Conservation (phyloP, 2,113 vertebrate genomes). For the Larimichthys polyactis region DNA sequence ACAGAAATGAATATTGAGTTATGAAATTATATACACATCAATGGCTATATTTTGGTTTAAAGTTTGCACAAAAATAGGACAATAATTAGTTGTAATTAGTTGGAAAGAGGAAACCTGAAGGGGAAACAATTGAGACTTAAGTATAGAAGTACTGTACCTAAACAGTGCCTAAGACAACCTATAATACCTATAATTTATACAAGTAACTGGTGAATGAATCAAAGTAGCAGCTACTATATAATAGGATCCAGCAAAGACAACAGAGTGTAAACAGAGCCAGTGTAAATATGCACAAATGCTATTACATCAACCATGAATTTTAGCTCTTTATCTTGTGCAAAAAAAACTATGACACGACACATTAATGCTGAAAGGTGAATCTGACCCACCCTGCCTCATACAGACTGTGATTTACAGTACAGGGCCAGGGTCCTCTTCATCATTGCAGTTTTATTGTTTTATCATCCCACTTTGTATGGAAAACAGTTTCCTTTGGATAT, state of each 20-base stretch:
- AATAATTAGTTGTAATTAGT: neutral
- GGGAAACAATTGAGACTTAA: too few species aligned
- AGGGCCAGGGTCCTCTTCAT: neutral
- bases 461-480: neutral
- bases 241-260: neutral
- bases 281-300: slow-evolving; percentile 3
- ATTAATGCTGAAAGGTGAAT: neutral
- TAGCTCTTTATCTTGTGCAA: neutral
- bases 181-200: neutral
- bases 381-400: neutral
- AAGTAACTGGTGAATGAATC: neutral
- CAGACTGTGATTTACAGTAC: slow-evolving; percentile 7
- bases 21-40: neutral
- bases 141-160: too few species aligned
- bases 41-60: neutral
- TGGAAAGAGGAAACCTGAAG: neutral
- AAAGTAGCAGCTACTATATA: neutral
- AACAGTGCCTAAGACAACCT: neutral
- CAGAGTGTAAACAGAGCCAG: neutral
- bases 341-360: neutral
- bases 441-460: slow-evolving; percentile 11
- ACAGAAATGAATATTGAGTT: neutral
- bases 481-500: neutral
- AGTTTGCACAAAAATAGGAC: neutral
- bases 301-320: neutral